A percentile compares a stretch with the other conserved stretches of the same genome.
phyloP scores from a whole-genome alignment of 2,113 vertebrate genomes.

The Emydura subglobosa region DNA sequence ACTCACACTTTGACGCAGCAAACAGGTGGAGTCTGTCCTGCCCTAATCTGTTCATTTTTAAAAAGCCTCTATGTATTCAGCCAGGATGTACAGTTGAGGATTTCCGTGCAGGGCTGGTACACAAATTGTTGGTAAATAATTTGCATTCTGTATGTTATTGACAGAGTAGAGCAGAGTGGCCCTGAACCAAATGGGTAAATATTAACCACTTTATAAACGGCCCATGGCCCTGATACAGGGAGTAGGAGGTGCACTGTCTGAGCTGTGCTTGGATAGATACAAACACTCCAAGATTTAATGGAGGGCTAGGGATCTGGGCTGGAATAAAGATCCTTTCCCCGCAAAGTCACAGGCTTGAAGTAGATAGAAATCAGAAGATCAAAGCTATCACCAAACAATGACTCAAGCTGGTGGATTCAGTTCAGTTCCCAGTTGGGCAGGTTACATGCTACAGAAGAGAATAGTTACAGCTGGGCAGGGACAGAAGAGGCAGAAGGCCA shows the following conservation, averaged over 20 bases:
- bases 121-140: not conserved
- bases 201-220: not conserved
- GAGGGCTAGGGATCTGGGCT: not conserved
- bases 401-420: not conserved
- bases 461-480: rapidly evolving
- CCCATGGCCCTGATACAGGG: rapidly evolving
- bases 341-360: not conserved
- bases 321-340: not conserved
- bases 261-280: not conserved
- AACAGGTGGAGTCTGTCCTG: not conserved
- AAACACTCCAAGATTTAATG: rapidly evolving
- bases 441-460: rapidly evolving
- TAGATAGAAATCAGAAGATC: not conserved
- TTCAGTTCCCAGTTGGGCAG: not conserved
- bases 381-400: not conserved
- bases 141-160: not conserved
- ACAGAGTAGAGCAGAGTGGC: not conserved
- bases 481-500: not conserved
- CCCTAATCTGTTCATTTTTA: not conserved
- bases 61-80: not conserved
- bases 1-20: not conserved
- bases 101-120: not conserved
- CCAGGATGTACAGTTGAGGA: not conserved
- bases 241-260: not conserved
- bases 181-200: not conserved